Base-by-base conservation (phyloP, 2,797 vertebrate species). In the Dermochelys coriacea region DNA sequence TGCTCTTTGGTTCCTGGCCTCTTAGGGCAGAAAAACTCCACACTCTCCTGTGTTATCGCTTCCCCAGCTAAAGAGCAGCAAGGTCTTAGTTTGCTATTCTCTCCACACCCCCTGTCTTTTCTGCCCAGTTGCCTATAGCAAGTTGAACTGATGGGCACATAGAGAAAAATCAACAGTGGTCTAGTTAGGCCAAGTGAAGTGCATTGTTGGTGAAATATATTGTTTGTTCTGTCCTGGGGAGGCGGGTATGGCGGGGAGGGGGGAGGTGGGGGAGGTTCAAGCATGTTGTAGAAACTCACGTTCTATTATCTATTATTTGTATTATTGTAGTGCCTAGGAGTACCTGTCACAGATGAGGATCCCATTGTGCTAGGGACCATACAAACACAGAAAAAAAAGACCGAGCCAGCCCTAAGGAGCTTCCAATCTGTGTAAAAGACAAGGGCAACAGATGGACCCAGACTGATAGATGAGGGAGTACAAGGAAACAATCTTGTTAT, bases 31-130 rank as follows among this genome's bases (percentile, higher is more conserved):
- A 95, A 78, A 9, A 12, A 91, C 16, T 49, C 87, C 75, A 77
- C 61, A 88, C 80, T 91, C 87, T 91, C 85, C 90, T 79, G 81
- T 50, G 89, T 94, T 96, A 91, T 93, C 91, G 27, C 75, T 94
- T 94, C 34, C 88, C 54, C 71, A 71, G 25, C 78, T 86, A 85
- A 95, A 94, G 59, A 95, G 82, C 87, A 95, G 59, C 41, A 93
- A 86, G 85, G 87, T 89, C 80, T 61, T 55, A 50, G 37, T 15
- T n/a, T 15, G 74, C 74, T 93, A 87, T 95, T 96, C 92, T 80
- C 68, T 88, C n/a, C 37, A 71, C 31, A n/a, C 18, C 85, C 89
- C 31, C 82, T 27, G 93, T 85, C 6, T 95, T 92, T 94, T 87
- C 45, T 34, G 93, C 41, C 34, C 85, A 16, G n/a, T 94, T 85